Percentiles rank a stretch among this genome's conserved stretches.
phyloP scores from a whole-genome alignment of 2,113 vertebrate genomes.

The human (Homo sapiens) region GRCh38 chr11:96523501-96524000 shows the following conservation, averaged over 20 bases:
- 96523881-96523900: slow-evolving; percentile 70
- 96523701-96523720: slow-evolving; percentile 65
- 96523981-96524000: slow-evolving; percentile 14
- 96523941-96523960: slow-evolving; percentile 69
- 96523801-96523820: slow-evolving; percentile 73
- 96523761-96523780: slow-evolving; percentile 75
- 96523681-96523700: slow-evolving; percentile 73
- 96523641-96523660: slow-evolving; percentile 64
- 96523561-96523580: slow-evolving; percentile 69
- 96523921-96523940: slow-evolving; percentile 67
- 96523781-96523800: slow-evolving; percentile 66
- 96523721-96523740: slow-evolving; percentile 72
- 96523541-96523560: slow-evolving; percentile 71
- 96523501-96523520: slow-evolving; percentile 42
- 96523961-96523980: slow-evolving; percentile 56
- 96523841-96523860: slow-evolving; percentile 75
- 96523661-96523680: slow-evolving; percentile 70
- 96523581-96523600: not conserved
- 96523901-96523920: slow-evolving; percentile 57
- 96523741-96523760: slow-evolving; percentile 76
- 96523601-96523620: slow-evolving; percentile 24
- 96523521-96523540: slow-evolving; percentile 43
- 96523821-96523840: slow-evolving; percentile 73
- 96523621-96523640: slow-evolving; percentile 66
- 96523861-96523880: slow-evolving; percentile 77